Conservation (phyloP, 2,888 invertebrate genomes). For the Coelopa pilipes region DNA sequence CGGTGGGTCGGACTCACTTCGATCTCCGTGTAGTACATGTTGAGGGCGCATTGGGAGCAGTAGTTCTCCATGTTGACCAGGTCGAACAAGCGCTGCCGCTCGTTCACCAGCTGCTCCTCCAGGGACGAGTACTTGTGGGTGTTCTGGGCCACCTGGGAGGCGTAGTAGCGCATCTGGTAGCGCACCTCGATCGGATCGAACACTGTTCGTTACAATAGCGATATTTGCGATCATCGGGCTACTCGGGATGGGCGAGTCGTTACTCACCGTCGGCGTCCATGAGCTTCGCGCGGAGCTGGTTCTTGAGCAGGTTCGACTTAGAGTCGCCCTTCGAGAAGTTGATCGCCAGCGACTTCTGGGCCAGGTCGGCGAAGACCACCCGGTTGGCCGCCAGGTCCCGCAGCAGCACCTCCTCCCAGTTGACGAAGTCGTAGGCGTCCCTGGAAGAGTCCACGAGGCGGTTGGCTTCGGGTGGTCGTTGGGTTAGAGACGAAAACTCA, state of each 20-base stretch:
- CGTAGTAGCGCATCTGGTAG: slow-evolving; percentile 40
- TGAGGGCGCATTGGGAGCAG: slow-evolving; percentile 27
- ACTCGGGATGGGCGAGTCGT: too few relatives aligned
- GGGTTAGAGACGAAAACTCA: not conserved
- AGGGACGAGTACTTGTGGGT: not conserved
- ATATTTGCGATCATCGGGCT: not conserved
- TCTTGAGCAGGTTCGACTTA: not conserved
- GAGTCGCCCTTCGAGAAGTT: not conserved
- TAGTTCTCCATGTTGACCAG: slow-evolving; percentile 4
- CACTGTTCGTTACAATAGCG: slow-evolving; percentile 31
- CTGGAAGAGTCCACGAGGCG: not conserved
- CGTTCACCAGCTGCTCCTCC: not conserved
- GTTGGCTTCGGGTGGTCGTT: not conserved
- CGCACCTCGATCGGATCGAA: slow-evolving; percentile 44
- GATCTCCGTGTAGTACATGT: slow-evolving; percentile 28
- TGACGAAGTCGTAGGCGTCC: not conserved
- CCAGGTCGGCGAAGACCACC: not conserved
- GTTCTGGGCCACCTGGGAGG: slow-evolving; percentile 24
- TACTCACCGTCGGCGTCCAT: slow-evolving; percentile 23
- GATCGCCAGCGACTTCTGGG: slow-evolving; percentile 8
- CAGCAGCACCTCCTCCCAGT: not conserved
- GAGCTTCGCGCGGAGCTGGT: slow-evolving; percentile 22
- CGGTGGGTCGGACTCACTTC: slow-evolving; percentile 23
- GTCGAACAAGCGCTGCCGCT: not conserved
- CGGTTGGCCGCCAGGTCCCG: slow-evolving; percentile 13